Conservation (phyloP, 1,140 invertebrate genomes). For the Neodiprion virginianus region DNA sequence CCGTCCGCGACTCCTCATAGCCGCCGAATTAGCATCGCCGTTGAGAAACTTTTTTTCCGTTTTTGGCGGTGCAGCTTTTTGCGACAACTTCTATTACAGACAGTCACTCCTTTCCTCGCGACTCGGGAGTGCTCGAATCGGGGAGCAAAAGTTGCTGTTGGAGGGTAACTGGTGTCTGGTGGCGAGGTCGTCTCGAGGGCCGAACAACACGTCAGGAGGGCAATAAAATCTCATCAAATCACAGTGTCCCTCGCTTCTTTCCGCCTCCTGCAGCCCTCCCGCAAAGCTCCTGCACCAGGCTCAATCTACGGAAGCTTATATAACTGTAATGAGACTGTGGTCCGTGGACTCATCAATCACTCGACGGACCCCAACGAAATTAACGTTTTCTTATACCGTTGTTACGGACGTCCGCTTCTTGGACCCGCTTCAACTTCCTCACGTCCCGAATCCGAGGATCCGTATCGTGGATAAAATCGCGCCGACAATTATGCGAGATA, state of each 20-base stretch:
- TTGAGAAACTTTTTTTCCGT: neutral
- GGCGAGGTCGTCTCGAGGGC: neutral
- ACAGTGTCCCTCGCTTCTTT: constrained; percentile 33
- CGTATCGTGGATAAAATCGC: neutral
- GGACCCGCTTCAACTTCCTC: neutral
- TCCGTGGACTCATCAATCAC: constrained; percentile 61
- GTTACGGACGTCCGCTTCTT: constrained; percentile 16
- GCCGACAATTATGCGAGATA: neutral
- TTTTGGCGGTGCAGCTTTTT: neutral
- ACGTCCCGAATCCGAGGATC: neutral
- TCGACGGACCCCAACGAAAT: constrained; percentile 35
- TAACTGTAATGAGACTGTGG: constrained; percentile 63
- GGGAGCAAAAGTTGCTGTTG: neutral
- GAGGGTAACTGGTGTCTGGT: neutral
- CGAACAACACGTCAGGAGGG: constrained; percentile 47
- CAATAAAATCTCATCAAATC: constrained; percentile 64
- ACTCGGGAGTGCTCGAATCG: neutral
- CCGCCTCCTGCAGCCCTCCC: constrained; percentile 45
- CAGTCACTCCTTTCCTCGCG: neutral
- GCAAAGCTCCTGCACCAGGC: constrained; percentile 54
- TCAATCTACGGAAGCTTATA: constrained; percentile 63
- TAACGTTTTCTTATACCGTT: constrained; percentile 7
- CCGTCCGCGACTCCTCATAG: neutral
- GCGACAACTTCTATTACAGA: too few species aligned
- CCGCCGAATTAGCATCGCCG: neutral